Evolutionary conservation across 2,888 invertebrate genomes (phyloP), one percentile per base, ranked within the genome.

Genomic region (Catocala fraxini): DNA sequence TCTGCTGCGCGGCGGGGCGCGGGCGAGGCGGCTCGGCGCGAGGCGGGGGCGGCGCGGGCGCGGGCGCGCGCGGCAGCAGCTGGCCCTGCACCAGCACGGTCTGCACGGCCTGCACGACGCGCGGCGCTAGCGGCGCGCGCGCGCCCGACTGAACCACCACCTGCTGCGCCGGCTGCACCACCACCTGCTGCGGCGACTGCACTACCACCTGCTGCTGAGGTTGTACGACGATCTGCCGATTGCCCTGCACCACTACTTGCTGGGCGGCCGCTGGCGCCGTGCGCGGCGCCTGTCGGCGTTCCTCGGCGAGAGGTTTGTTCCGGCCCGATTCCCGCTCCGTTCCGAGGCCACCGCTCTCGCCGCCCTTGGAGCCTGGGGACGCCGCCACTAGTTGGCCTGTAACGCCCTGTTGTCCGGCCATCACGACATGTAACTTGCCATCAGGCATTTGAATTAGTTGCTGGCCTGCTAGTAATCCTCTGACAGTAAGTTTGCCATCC

Each of bases 381-480:
- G 91, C 87, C 12, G 93, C 88, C 6, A 94, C 91, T 34, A 94
- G 79, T 70, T 93, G 93, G 2, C 94, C 93, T 0, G 87, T 80
- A 64, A 92, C 87, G 12, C 95, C 95, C 49, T 95, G 93, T 81
- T 96, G 96, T 6, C 95, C 95, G 9, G 96, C 95, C 85, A 96
- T 96, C 42, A 97, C 95, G 13, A 99, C 96, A 84, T 99, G 98
- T 33, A 99, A 92, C 86, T 98, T 98, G 0, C 99, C 99, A 88
- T 99, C 99, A 0, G 98, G 97, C 95, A 98, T 97, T 86, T 98
- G 98, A 48, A 99, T 96, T 59, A 99, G 93, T 84, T 99, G 98
- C 85, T 99, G 99, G 57, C 98, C 99, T 51, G 98, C 97, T 88
- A 98, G 95, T 7, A 99, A 94, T 0, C 99, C 99, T 65, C 98